These are phyloP conservation scores for Zaprionus gabonicus DNA, from an alignment of 1,140 invertebrate species.

Conservation along the genomic window DNA sequence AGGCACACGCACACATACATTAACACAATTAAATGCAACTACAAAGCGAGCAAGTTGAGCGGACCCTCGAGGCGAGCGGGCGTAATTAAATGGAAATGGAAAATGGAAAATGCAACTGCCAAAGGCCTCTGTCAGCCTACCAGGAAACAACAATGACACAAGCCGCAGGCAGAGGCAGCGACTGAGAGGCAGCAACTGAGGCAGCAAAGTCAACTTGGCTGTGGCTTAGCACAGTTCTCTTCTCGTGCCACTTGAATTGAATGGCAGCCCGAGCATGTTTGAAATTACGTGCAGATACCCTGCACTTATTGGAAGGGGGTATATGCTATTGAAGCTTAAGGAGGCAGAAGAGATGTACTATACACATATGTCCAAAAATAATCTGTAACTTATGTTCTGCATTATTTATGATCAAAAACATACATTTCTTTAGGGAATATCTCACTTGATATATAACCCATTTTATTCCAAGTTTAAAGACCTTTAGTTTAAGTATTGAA, in stretches of 20 bases:
- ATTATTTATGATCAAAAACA: no score
- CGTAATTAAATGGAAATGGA: constrained; percentile 75
- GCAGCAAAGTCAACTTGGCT: constrained; percentile 4
- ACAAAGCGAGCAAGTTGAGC: constrained; percentile 50
- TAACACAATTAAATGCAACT: constrained; percentile 72
- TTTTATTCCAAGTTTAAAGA: no score
- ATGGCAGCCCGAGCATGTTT: constrained; percentile 15
- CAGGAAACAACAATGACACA: constrained; percentile 34
- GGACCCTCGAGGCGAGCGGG: constrained; percentile 12
- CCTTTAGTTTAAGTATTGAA: no score
- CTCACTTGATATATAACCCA: no score
- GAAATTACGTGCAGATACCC: background rate
- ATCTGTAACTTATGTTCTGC: no score
- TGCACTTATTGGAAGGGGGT: background rate
- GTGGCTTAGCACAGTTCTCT: constrained; percentile 54
- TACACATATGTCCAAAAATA: no score
- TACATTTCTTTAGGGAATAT: no score
- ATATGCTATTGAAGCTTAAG: background rate
- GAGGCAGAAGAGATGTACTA: no score
- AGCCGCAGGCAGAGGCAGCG: background rate
- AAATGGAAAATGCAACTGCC: constrained; percentile 23
- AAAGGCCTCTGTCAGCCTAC: constrained; percentile 22
- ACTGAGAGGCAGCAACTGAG: background rate
- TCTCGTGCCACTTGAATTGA: constrained; percentile 59
- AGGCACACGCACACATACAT: constrained; percentile 15